phyloP scores from a whole-genome alignment of 2,797 vertebrate species.

The Parambassis ranga region DNA sequence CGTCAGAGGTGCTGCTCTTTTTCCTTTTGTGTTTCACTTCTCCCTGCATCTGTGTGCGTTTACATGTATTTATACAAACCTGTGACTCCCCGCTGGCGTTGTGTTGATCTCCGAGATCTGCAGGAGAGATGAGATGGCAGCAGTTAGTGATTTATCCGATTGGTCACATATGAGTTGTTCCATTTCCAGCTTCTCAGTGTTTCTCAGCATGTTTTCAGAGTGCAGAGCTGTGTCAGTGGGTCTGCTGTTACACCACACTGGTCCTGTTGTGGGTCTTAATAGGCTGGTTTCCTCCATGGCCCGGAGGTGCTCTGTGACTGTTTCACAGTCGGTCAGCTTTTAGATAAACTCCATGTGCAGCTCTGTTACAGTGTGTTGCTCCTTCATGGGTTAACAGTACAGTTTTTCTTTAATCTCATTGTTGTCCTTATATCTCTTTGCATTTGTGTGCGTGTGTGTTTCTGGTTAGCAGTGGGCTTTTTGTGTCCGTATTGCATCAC shows the following conservation, averaged over 20 bases:
- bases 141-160: background rate
- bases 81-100: slow-evolving; percentile 46
- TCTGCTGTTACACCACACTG: background rate
- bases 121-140: slow-evolving; percentile 23
- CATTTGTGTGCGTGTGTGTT: no score
- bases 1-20: background rate
- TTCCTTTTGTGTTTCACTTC: background rate
- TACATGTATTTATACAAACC: slow-evolving; percentile 37
- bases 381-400: no score
- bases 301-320: background rate
- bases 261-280: background rate
- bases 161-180: no score
- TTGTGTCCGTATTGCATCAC: no score
- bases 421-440: no score
- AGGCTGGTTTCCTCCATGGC: background rate
- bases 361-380: background rate
- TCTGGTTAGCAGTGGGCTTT: no score
- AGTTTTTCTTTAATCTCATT: no score
- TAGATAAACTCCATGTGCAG: background rate
- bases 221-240: background rate
- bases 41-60: background rate
- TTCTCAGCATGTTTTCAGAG: background rate
- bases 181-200: no score
- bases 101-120: slow-evolving; percentile 63
- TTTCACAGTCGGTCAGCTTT: background rate